phyloP scores from a whole-genome alignment of 2,113 vertebrate species.

The Ornithorhynchus anatinus region DNA sequence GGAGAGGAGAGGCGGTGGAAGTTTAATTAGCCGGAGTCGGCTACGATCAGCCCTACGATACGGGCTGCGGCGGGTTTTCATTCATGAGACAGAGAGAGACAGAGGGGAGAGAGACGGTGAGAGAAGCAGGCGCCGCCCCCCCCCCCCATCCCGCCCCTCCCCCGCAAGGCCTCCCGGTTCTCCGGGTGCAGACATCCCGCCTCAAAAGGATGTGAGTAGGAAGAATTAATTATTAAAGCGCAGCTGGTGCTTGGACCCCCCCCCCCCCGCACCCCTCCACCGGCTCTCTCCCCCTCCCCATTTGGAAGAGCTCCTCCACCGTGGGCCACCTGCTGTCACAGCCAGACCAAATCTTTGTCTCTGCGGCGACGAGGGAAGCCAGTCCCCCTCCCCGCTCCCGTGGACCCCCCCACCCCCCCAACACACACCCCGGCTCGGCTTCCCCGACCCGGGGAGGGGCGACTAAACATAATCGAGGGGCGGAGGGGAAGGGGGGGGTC shows the following conservation, averaged over 20 bases:
- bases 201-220: constrained; percentile 58
- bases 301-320: constrained; percentile 25
- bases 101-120: no score
- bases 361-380: constrained; percentile 14
- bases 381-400: constrained; percentile 14
- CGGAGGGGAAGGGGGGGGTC: no score
- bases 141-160: background rate
- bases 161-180: constrained; percentile 23
- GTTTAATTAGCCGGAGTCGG: constrained; percentile 51
- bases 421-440: no score
- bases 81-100: constrained; percentile 53
- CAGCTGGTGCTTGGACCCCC: constrained; percentile 46
- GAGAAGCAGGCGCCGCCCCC: background rate
- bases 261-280: background rate
- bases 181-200: constrained; percentile 52
- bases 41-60: constrained; percentile 55
- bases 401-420: background rate
- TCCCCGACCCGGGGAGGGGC: no score
- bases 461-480: no score
- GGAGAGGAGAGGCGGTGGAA: constrained; percentile 37
- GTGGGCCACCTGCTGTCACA: background rate
- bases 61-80: constrained; percentile 53
- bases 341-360: constrained; percentile 41
- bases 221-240: constrained; percentile 65
- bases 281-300: background rate